phyloP scores from a whole-genome alignment of 2,888 invertebrate species.

The Eupithecia centaureata region DNA sequence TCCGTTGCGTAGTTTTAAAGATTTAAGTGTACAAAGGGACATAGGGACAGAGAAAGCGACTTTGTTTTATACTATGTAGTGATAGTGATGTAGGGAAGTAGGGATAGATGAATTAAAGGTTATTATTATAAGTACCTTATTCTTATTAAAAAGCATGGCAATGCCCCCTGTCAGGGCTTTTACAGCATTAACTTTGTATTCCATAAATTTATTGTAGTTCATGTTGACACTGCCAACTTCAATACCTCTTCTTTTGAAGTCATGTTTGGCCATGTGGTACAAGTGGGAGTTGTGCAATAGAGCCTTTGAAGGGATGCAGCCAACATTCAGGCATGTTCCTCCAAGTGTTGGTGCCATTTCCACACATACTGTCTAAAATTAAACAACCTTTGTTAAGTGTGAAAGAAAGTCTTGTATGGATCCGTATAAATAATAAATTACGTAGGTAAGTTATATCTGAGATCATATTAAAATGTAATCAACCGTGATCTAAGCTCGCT shows the following conservation, averaged over 20 bases:
- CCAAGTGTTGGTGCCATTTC: conserved; percentile 98
- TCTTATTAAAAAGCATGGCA: conserved; percentile 97
- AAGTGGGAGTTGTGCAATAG: conserved; percentile 97
- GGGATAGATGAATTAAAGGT: not conserved
- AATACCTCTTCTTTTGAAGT: conserved; percentile 93
- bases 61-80: too few relatives aligned
- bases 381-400: not conserved
- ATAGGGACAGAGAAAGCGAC: too few relatives aligned
- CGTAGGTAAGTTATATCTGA: too few relatives aligned
- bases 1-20: too few relatives aligned
- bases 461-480: too few relatives aligned
- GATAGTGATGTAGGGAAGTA: too few relatives aligned
- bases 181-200: conserved; percentile 93
- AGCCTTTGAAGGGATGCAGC: conserved; percentile 99
- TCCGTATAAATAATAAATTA: too few relatives aligned
- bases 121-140: conserved; percentile 87
- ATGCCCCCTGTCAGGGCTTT: conserved; percentile 98
- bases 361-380: conserved; percentile 92
- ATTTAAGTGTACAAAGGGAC: too few relatives aligned
- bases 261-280: conserved; percentile 97
- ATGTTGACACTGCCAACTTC: conserved; percentile 85
- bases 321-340: conserved; percentile 99
- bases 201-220: conserved; percentile 92
- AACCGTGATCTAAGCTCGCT: too few relatives aligned
- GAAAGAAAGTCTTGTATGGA: too few relatives aligned